phyloP scores from a whole-genome alignment of 2,797 vertebrate species.

The Sebastes aleutianus region DNA sequence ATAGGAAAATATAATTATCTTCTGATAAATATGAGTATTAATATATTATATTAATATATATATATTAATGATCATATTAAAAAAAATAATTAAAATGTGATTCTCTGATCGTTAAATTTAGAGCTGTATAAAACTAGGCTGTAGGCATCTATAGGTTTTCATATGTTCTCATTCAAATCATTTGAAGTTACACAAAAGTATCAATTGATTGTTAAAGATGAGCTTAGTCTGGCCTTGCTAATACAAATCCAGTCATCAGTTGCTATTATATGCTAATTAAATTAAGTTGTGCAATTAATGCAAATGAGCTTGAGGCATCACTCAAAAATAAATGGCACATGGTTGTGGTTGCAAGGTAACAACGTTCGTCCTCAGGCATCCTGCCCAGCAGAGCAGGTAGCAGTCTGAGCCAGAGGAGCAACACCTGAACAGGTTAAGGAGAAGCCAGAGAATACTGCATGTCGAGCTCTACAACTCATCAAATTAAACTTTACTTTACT shows the following conservation, averaged over 20 bases:
- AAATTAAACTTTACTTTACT: not conserved
- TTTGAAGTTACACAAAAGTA: not conserved
- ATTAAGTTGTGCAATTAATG: not conserved
- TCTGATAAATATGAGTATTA: no score
- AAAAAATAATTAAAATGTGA: no score
- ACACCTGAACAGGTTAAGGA: not conserved
- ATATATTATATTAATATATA: no score
- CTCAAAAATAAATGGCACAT: not conserved
- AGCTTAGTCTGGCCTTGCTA: no score
- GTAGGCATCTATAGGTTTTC: no score
- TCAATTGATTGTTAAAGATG: no score
- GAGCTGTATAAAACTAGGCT: not conserved
- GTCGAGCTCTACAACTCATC: no score
- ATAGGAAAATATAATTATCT: no score
- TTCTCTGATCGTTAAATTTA: not conserved
- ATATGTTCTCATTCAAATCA: not conserved
- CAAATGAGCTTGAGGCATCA: not conserved
- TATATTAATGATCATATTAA: no score
- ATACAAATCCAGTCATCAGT: no score
- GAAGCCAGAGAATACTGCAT: not conserved
- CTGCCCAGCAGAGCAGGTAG: not conserved
- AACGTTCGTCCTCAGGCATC: not conserved
- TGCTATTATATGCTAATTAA: not conserved
- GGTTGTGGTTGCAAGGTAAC: not conserved
- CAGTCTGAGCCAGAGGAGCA: not conserved